Evolutionary conservation across 2,113 vertebrate genomes (phyloP), one percentile per base, ranked within the genome.

Genomic region (Centropus unirufus): DNA sequence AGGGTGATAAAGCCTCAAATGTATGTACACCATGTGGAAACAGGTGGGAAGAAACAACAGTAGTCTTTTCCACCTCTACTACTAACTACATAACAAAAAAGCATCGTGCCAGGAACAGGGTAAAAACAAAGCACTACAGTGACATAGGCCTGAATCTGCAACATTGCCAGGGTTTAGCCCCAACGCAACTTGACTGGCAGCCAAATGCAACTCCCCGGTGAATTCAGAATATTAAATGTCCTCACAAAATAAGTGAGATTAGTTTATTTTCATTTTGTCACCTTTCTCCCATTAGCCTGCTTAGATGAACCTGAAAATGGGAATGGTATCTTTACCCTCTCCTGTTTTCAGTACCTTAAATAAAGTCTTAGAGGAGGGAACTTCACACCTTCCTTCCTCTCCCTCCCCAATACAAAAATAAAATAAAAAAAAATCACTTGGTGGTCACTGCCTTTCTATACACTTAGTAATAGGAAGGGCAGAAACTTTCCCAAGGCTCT

Each of bases 401-500:
- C 36, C 36, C 36, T 36, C 36, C 36, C 36, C 36, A 36, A 36
- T 8, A 36, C 36, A 36, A 36, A 36, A 36, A 36, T 36, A 36
- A 87, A 91, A 74, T 9, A 67, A 22, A 82, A 69, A n/a, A 91
- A 26, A 90, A 75, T 21, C 52, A 49, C n/a, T 90, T 63, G 32
- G 29, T 40, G 29, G 39, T 20, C 34, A 83, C 16, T 47, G 39
- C 12, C 39, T 68, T 79, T 69, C 69, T 63, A 80, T 44, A 62
- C 3, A 18, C 17, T 86, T 47, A 44, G 61, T 62, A 82, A 87
- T 7, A 14, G 79, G 54, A 95, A 96, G 73, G 62, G 61, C 30
- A 95, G 39, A 94, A 95, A 97, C 83, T 97, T 97, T 76, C 92
- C 85, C 72, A 59, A 80, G 59, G 66, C 79, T 86, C 72, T 74